These are phyloP conservation scores for Ips nitidus DNA, from an alignment of 1,140 invertebrate genomes.

Conservation along the genomic window DNA sequence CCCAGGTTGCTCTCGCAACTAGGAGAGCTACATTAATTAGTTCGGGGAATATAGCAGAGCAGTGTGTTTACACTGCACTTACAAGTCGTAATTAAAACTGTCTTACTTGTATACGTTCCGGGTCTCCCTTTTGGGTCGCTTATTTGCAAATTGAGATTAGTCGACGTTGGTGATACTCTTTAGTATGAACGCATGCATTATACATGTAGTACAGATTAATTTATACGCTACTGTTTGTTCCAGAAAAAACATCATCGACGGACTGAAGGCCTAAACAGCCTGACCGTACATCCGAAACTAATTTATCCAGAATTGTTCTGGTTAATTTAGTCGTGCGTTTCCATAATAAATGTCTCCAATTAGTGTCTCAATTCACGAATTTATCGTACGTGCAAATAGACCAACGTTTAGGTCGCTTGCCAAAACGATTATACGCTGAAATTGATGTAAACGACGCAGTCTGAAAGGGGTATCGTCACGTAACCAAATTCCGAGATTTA, in stretches of 20 bases:
- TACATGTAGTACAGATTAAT: background rate
- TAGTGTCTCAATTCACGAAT: slow-evolving; percentile 35
- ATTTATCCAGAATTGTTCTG: slow-evolving; percentile 33
- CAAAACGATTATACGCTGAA: slow-evolving; percentile 33
- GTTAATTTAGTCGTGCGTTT: slow-evolving; percentile 32
- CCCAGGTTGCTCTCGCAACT: slow-evolving; percentile 29
- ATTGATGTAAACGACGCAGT: slow-evolving; percentile 26
- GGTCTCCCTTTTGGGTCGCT: slow-evolving; percentile 15
- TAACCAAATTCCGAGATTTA: too few relatives aligned
- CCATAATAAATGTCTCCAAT: slow-evolving; percentile 35
- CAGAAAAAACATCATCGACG: too few relatives aligned
- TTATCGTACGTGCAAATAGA: slow-evolving; percentile 37
- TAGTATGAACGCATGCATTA: background rate
- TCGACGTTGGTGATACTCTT: background rate
- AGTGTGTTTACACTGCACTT: slow-evolving; percentile 35
- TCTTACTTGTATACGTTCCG: slow-evolving; percentile 26
- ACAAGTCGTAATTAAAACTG: slow-evolving; percentile 37
- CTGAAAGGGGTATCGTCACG: background rate
- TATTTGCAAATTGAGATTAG: slow-evolving; percentile 13
- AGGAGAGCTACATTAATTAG: slow-evolving; percentile 33
- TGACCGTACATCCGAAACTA: background rate
- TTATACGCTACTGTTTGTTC: too few relatives aligned
- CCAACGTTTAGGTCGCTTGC: slow-evolving; percentile 34
- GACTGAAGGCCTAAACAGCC: background rate
- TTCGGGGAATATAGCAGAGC: slow-evolving; percentile 33